Evolutionary conservation across 2,113 vertebrate species (phyloP), one percentile per base, ranked within the genome.

Genomic region (Lagopus muta): DNA sequence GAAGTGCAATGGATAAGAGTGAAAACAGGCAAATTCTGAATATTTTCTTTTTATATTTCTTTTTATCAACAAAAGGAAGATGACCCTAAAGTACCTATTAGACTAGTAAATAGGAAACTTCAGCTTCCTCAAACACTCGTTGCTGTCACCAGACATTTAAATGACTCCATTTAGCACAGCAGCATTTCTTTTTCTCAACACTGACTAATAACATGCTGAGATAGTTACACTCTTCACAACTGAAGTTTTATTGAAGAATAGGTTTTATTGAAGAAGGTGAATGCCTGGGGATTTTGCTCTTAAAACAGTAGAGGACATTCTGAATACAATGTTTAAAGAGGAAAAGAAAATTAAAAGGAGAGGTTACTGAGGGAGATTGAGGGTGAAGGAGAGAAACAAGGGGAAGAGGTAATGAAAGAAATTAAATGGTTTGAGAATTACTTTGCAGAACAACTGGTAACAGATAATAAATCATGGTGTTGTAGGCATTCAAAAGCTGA

Each of bases 191-290:
- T 85, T 92, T 48, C 81, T 92, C 67, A 94, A 72, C 81, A 60
- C 45, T 88, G 89, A 88, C 94, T 96, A 95, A 92, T 96, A 92
- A 89, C 89, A 82, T 38, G 74, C 89, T 95, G 91, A 93, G 93
- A 93, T 88, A 89, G 89, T 95, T 94, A 88, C 25, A 77, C 6
- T 25, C 17, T 78, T 95, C 86, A 70, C 67, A 86, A 93, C 64
- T 81, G 54, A 25, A 92, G 30, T 83, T 94, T 92, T 95, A 83
- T 42, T 94, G 80, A 92, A 92, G 74, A 92, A 82, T 48, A 27
- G 32, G 71, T 22, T 48, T 48, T 48, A 48, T 22, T 22, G 47
- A 48, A 48, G 47, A 90, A 86, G 54, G 54, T 89, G 72, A 94
- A 86, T 22, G 86, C 45, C 89, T 94, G 69, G 71, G 76, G 72